Evolutionary conservation across 2,888 invertebrate genomes (phyloP).

Genomic region (Machimus rusticus): DNA sequence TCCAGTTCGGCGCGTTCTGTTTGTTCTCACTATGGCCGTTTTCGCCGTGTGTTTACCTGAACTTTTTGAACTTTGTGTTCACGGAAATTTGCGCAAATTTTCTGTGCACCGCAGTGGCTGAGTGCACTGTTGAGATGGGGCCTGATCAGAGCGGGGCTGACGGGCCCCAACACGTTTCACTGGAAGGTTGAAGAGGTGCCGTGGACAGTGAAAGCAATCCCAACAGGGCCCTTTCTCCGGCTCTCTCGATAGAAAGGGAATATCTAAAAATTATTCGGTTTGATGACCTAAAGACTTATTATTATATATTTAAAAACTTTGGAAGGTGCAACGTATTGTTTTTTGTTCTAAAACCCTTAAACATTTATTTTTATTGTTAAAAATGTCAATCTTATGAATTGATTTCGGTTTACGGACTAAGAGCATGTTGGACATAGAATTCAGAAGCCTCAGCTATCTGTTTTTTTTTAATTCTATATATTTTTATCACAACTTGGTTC

Average conservation of each 20-base stretch:
- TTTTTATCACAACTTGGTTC: no score
- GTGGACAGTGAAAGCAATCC: background rate
- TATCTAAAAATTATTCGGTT: background rate
- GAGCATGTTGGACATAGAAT: no score
- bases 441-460: no score
- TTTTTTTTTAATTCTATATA: no score
- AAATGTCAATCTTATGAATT: no score
- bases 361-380: no score
- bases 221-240: background rate
- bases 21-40: background rate
- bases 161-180: background rate
- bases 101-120: background rate
- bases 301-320: no score
- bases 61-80: slow-evolving; percentile 20
- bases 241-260: background rate
- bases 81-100: slow-evolving; percentile 25
- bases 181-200: background rate
- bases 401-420: no score
- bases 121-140: background rate
- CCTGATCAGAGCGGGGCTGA: background rate
- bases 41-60: slow-evolving; percentile 13
- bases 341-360: no score
- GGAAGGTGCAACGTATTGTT: no score
- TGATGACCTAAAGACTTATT: background rate
- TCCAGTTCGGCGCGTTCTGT: background rate